Base-by-base conservation (phyloP, 30 jellyfish, hydroid and myxozoan genomes). In the Cassiopea andromeda region DNA sequence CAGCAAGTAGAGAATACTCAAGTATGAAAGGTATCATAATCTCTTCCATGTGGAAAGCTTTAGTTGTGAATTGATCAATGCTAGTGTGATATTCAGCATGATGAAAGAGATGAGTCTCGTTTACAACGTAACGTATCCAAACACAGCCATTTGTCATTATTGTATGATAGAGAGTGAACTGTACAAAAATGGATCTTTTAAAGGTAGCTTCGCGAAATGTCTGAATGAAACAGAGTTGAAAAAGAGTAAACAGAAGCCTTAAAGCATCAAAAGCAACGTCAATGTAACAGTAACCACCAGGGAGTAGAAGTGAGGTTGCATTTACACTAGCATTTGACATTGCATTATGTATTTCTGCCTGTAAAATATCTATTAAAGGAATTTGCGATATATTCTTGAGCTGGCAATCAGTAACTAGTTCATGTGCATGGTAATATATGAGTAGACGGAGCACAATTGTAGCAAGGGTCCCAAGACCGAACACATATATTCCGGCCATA, bases 1-100 rank as follows among this genome's bases (percentile, higher is more conserved):
- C 88, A 7, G 87, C 96, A 18, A 89, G 58, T 48, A 89, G 72
- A 9, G 92, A 89, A 46, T 89, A 89, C 69, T 89, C 96, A 16
- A 89, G 76, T 19, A 83, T 80, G 72, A 89, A 89, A 1, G 96
- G 96, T 12, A 87, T 89, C 85, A 82, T 54, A 45, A 49, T 19
- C 19, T 73, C 91, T 69, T 80, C 92, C 38, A 46, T 60, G 15
- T 14, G 13, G 13, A 44, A 44, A 16, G 87, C 92, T 15, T 12
- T 19, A 7, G 73, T 38, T 46, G 48, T 85, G 50, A 87, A 13
- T 8, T 59, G 14, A 54, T 87, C 94, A 18, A 69, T 47, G 12
- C 81, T 46, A 27, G 74, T 1, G 16, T 13, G n/a, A 38, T 50
- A 38, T 75, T 49, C 15, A 38, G 0, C 19, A 12, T 58, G 59